phyloP scores from a whole-genome alignment of 2,888 invertebrate species.

The Tryphoninae sp. region DNA sequence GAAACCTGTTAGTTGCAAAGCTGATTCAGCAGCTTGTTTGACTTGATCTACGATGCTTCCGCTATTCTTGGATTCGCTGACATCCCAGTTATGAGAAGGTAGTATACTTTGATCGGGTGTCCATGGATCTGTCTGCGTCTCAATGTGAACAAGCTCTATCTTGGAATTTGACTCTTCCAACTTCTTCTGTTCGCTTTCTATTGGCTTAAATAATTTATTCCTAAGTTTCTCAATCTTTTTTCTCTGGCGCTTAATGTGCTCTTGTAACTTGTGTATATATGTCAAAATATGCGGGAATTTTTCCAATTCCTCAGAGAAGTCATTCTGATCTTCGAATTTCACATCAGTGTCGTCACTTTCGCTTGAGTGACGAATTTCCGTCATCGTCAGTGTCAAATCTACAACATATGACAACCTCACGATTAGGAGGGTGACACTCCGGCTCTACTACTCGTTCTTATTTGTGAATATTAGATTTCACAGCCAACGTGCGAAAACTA shows the following conservation, averaged over 20 bases:
- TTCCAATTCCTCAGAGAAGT: conserved; percentile 79
- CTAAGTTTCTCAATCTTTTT: conserved; percentile 84
- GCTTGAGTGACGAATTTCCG: conserved; percentile 62
- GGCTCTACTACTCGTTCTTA: no score
- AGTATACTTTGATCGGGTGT: conserved; percentile 67
- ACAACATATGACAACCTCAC: conserved; percentile 21
- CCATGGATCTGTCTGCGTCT: conserved; percentile 72
- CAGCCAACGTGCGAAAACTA: no score
- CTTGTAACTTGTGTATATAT: conserved; percentile 84
- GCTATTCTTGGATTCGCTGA: conserved; percentile 66
- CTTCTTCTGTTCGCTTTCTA: conserved; percentile 73
- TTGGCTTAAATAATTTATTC: conserved; percentile 83
- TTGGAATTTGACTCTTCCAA: conserved; percentile 57
- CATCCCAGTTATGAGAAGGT: conserved; percentile 68
- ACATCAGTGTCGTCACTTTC: conserved; percentile 71
- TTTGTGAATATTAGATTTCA: no score
- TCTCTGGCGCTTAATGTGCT: conserved; percentile 83
- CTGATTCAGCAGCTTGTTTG: conserved; percentile 89
- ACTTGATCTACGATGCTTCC: conserved; percentile 88
- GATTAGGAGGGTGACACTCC: no score
- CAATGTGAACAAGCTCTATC: conserved; percentile 71
- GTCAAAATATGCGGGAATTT: conserved; percentile 84
- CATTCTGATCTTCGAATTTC: conserved; percentile 67
- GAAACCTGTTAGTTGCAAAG: conserved; percentile 89
- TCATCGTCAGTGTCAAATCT: conserved; percentile 58